Conservation (phyloP, 1,140 invertebrate species). For the Drosophila seguyi region DNA sequence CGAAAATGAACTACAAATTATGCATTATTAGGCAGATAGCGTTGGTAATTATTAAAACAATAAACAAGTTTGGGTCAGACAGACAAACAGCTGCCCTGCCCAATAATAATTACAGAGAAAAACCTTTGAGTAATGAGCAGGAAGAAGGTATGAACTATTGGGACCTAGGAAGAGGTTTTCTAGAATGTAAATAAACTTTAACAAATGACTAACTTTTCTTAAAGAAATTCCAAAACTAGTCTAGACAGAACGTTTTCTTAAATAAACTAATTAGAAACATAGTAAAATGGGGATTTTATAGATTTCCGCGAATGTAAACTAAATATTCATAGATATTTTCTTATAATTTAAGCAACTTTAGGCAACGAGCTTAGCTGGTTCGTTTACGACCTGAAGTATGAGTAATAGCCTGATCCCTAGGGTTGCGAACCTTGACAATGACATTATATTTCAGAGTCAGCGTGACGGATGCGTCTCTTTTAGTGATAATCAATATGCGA, state of each 20-base stretch:
- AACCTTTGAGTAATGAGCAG: not conserved
- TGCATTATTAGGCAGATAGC: conserved; percentile 58
- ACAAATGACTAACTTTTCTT: not conserved
- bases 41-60: conserved; percentile 52
- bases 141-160: not conserved
- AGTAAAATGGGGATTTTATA: not conserved
- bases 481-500: conserved; percentile 47
- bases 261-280: not conserved
- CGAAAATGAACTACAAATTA: conserved; percentile 55
- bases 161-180: too few species aligned
- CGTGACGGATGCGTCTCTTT: conserved; percentile 38
- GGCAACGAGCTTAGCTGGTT: not conserved
- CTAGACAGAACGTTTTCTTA: too few species aligned
- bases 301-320: not conserved
- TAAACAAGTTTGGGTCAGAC: conserved; percentile 3
- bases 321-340: too few species aligned
- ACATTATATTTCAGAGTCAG: conserved; percentile 7
- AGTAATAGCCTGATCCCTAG: conserved; percentile 22
- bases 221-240: not conserved
- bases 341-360: not conserved
- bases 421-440: conserved; percentile 39
- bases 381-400: conserved; percentile 8
- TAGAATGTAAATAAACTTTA: not conserved
- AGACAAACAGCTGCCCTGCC: conserved; percentile 8
- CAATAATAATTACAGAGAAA: not conserved